Conservation (phyloP, 2,797 vertebrate species). For the Arnoldichthys spilopterus region DNA sequence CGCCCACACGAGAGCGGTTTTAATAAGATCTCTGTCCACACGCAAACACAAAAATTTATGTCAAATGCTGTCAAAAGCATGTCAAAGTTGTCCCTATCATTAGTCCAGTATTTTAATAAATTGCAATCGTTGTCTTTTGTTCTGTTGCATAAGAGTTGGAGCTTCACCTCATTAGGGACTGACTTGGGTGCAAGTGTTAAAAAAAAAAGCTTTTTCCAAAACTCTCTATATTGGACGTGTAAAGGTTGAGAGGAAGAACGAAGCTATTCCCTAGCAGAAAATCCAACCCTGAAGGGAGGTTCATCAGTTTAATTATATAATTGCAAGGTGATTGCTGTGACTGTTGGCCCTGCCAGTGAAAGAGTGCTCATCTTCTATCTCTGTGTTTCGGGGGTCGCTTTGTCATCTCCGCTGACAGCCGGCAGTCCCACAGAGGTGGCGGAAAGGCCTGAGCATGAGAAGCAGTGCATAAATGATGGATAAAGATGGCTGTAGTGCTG, state of each 20-base stretch:
- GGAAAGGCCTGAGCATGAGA: conserved; percentile 39
- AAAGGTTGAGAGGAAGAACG: conserved; percentile 56
- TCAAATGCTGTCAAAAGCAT: too few species aligned
- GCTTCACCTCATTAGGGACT: too few species aligned
- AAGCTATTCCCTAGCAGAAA: conserved; percentile 36
- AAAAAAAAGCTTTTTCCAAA: conserved; percentile 46
- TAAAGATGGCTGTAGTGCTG: conserved; percentile 45
- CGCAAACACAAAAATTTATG: too few species aligned
- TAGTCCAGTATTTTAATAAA: too few species aligned
- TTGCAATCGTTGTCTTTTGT: too few species aligned
- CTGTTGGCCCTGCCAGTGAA: conserved; percentile 44
- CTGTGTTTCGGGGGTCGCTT: conserved; percentile 41
- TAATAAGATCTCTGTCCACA: too few species aligned
- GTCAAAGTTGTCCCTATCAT: too few species aligned
- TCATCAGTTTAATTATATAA: conserved; percentile 64
- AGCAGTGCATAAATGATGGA: conserved; percentile 60
- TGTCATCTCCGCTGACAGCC: conserved; percentile 55
- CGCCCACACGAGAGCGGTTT: too few species aligned
- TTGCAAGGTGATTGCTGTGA: conserved; percentile 54
- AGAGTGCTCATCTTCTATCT: conserved; percentile 45
- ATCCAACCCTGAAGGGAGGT: conserved; percentile 49
- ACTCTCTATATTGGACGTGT: conserved; percentile 50
- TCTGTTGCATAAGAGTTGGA: too few species aligned
- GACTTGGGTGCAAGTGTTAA: too few species aligned
- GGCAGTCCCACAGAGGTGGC: conserved; percentile 40